Percentiles rank a stretch among this genome's conserved stretches.
Conservation (phyloP, 2,797 vertebrate genomes). For the Aratinga solstitialis region DNA sequence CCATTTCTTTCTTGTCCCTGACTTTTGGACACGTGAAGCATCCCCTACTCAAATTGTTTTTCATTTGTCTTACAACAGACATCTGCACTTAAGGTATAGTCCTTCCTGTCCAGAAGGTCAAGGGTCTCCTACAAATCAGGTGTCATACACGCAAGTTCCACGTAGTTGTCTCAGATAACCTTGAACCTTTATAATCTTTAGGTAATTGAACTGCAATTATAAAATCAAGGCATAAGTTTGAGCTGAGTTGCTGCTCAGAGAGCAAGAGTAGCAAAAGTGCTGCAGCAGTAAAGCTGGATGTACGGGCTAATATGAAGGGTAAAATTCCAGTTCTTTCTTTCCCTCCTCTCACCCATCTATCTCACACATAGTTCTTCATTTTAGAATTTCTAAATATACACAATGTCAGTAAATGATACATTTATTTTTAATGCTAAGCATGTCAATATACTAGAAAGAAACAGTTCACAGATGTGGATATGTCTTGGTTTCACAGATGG, state of each 20-base stretch:
- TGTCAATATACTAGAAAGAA: neutral
- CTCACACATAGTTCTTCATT: neutral
- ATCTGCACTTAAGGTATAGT: neutral
- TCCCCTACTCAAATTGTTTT: neutral
- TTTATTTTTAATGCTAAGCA: neutral
- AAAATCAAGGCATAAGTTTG: neutral
- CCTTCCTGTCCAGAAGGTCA: neutral
- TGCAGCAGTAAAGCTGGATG: neutral
- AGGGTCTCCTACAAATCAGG: neutral
- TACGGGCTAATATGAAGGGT: neutral
- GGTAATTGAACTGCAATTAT: neutral
- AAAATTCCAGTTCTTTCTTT: neutral
- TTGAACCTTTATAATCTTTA: neutral
- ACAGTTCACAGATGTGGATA: neutral
- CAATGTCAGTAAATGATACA: neutral
- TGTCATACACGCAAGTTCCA: neutral
- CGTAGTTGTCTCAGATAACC: neutral
- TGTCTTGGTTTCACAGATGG: neutral
- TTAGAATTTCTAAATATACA: neutral
- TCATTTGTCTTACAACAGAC: neutral
- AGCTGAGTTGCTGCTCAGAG: neutral
- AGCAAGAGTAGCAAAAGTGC: neutral
- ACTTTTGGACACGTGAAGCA: neutral
- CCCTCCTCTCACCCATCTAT: neutral
- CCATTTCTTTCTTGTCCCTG: neutral